phyloP scores from a whole-genome alignment of 92 coral and sea anemone genomes.

The Umimayanthus chanpuru region DNA sequence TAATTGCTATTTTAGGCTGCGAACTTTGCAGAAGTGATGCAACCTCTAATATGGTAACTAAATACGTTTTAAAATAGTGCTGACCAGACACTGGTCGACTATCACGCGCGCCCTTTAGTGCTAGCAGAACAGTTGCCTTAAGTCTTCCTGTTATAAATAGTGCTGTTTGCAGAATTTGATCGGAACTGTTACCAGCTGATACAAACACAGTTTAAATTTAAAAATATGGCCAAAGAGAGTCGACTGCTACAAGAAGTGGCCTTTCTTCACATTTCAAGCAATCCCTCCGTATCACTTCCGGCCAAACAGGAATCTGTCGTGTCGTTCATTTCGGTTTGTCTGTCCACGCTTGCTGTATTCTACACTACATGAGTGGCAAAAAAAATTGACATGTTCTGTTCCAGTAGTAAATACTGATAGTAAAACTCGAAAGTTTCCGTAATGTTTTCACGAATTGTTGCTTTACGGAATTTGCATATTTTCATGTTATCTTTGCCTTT shows the following conservation, averaged over 20 bases:
- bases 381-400: neutral
- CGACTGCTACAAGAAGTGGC: too few relatives aligned
- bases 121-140: neutral
- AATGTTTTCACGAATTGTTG: too few relatives aligned
- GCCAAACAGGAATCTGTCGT: neutral
- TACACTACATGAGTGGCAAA: neutral
- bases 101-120: neutral
- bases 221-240: too few relatives aligned
- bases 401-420: neutral
- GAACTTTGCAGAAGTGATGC: neutral
- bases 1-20: neutral
- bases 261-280: too few relatives aligned
- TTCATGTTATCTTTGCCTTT: too few relatives aligned
- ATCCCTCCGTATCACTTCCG: too few relatives aligned
- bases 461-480: neutral
- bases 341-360: neutral
- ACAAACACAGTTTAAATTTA: too few relatives aligned
- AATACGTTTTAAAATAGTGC: too few relatives aligned
- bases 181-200: too few relatives aligned
- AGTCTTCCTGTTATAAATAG: neutral
- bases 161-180: too few relatives aligned
- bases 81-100: neutral
- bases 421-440: neutral
- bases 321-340: neutral
- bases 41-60: neutral